Evolutionary conservation across 2,113 vertebrate genomes (phyloP).

Genomic region (Oreotrochilus melanogaster): DNA sequence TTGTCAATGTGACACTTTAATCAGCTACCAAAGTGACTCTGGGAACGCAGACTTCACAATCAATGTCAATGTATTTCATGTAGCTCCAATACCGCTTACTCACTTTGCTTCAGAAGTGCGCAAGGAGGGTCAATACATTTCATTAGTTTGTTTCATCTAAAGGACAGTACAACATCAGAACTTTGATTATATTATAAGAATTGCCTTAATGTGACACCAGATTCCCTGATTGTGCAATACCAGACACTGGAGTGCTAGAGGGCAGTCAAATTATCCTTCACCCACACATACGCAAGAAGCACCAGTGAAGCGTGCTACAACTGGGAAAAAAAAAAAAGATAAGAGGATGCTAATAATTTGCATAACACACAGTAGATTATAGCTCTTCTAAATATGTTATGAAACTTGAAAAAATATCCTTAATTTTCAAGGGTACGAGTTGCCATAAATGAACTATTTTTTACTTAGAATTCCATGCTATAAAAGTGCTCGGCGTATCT

Average conservation of each 20-base stretch:
- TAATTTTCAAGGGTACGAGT: conserved; percentile 29
- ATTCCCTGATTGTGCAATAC: conserved; percentile 72
- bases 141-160: conserved; percentile 83
- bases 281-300: not conserved
- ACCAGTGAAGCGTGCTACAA: not conserved
- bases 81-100: conserved; percentile 65
- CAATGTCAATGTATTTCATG: conserved; percentile 79
- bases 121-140: conserved; percentile 81
- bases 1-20: conserved; percentile 83
- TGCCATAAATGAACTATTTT: not conserved
- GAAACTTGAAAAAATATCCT: not conserved
- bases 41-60: conserved; percentile 75
- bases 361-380: not conserved
- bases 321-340: not conserved
- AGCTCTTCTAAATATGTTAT: not conserved
- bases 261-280: conserved; percentile 75
- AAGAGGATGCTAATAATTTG: conserved; percentile 21
- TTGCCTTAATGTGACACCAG: conserved; percentile 76
- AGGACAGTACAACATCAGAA: conserved; percentile 75
- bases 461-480: not conserved
- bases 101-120: conserved; percentile 75
- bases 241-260: conserved; percentile 61
- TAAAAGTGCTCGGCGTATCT: not conserved
- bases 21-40: conserved; percentile 77
- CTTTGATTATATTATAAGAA: conserved; percentile 79